These are phyloP conservation scores for Elgonia sp. DNA, from an alignment of 2,888 invertebrate genomes.

Conservation along the genomic window DNA sequence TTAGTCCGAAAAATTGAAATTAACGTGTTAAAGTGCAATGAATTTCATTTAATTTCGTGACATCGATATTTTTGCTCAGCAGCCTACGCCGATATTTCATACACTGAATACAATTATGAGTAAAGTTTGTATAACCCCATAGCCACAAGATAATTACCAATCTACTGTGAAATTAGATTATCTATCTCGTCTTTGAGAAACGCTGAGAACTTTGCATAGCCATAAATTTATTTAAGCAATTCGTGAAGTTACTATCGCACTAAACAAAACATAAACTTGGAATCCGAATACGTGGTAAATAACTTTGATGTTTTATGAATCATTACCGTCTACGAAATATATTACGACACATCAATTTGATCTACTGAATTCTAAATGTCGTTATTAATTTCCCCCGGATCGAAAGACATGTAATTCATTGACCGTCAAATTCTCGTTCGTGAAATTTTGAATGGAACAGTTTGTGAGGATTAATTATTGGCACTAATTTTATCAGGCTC, in stretches of 20 bases:
- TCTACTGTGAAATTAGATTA: conserved; percentile 71
- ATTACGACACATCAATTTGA: neutral
- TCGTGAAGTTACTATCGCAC: conserved; percentile 58
- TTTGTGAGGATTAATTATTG: neutral
- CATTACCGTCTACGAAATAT: neutral
- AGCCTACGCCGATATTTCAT: too few species aligned
- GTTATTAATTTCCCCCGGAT: too few species aligned
- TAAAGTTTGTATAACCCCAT: conserved; percentile 63
- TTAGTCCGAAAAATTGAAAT: too few species aligned
- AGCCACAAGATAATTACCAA: conserved; percentile 70
- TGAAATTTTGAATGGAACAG: neutral
- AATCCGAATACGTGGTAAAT: conserved; percentile 19
- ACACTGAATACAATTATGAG: too few species aligned
- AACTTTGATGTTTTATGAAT: conserved; percentile 45
- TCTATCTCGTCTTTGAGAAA: conserved; percentile 71
- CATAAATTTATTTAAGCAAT: conserved; percentile 73
- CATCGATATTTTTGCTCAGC: too few species aligned
- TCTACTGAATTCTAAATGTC: too few species aligned
- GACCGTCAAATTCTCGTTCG: too few species aligned
- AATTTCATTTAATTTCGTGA: too few species aligned
- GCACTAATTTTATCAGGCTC: conserved; percentile 12
- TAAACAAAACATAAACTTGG: conserved; percentile 61
- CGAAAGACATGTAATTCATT: too few species aligned
- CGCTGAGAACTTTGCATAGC: conserved; percentile 56
- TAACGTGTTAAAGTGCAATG: too few species aligned